Evolutionary conservation across 2,113 vertebrate genomes (phyloP), one percentile per base, ranked within the genome.

Genomic region (Nerophis lumbriciformis): DNA sequence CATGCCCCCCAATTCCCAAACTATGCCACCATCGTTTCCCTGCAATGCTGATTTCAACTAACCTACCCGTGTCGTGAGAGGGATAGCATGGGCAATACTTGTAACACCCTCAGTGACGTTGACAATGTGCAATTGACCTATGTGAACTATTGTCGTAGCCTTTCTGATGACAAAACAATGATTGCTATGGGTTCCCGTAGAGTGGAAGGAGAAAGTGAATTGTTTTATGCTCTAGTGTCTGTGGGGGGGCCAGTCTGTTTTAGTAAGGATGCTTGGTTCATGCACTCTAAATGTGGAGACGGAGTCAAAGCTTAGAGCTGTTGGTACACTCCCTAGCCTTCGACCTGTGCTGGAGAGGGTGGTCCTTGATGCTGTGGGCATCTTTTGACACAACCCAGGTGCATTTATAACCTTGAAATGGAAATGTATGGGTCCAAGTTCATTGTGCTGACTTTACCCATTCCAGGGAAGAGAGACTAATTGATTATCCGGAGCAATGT

Each of bases 401-500:
- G 51, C 9, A 53, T 53, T 21, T 35, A 35, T 12, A 21, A 53
- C 5, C 51, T 28, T 16, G 21, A 12, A 10, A 8, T 53, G 12
- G 51, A 12, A 10, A 44, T 44, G 9, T 63, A 45, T 36, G 50
- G 61, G 2, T 53, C 8, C 2, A 47, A n/a, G 6, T 63, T 45
- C 2, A 7, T 35, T n/a, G 49, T 53, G 5, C 60, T 19, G 0
- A 11, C 50, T 6, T 48, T 63, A 5, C 13, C 53, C 5, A 50
- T 63, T 10, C 50, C 39, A 7, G 37, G 61, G 0, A 50, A 63
- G 19, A 47, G 39, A 4, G 61, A 63, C 4, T 39, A 63, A 1
- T 16, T 53, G 2, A 63, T 47, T 2, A 36, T 63, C 35, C 39
- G 51, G 5, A 63, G 50, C 14, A 63, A 53, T 11, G 19, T 63